phyloP scores from a whole-genome alignment of 2,113 vertebrate species.

The Dipodomys ordii region DNA sequence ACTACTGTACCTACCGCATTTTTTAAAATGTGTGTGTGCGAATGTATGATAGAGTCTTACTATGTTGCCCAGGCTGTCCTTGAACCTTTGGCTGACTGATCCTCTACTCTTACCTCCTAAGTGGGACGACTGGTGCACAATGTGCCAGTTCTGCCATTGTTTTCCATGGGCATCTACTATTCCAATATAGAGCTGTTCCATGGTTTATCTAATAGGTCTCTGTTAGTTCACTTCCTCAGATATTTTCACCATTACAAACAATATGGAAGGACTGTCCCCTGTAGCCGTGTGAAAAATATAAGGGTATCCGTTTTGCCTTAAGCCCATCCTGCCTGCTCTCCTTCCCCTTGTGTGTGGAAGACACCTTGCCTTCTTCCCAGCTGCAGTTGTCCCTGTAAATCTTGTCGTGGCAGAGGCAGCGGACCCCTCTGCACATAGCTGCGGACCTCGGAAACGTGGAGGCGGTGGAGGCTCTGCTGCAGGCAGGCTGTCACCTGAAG shows the following conservation, averaged over 20 bases:
- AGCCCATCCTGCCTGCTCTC: not conserved
- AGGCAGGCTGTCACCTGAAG: slow-evolving; percentile 89
- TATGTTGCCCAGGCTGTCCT: not conserved
- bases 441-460: slow-evolving; percentile 93
- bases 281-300: not conserved
- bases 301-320: not conserved
- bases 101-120: not conserved
- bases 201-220: not conserved
- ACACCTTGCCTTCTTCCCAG: not conserved
- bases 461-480: slow-evolving; percentile 92
- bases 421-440: slow-evolving; percentile 92
- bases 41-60: not conserved
- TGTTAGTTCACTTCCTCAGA: slow-evolving; percentile 13
- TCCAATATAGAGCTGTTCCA: not conserved
- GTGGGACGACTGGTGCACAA: too few relatives aligned
- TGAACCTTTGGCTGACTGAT: not conserved
- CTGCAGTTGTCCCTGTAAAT: slow-evolving; percentile 52
- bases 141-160: not conserved
- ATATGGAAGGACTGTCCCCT: not conserved
- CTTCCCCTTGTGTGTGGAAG: not conserved
- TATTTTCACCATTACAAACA: not conserved
- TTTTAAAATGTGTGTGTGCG: too few relatives aligned
- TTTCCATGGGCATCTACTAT: not conserved
- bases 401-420: slow-evolving; percentile 87
- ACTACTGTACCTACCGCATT: too few relatives aligned